phyloP scores from a whole-genome alignment of 2,888 invertebrate genomes.

The Drosophila maculinotata region DNA sequence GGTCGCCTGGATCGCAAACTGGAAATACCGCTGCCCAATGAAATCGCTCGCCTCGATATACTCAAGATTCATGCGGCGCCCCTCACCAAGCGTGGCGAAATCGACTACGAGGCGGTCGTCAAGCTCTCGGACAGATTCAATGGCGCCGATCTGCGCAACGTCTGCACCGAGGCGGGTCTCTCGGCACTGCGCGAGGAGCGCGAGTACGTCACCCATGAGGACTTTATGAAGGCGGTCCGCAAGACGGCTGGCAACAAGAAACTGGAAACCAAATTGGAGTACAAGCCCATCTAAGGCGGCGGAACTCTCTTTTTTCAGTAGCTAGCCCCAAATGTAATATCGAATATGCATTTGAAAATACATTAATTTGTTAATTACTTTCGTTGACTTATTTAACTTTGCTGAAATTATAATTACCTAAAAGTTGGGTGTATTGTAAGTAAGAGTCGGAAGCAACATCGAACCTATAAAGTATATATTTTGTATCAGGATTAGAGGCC shows the following conservation, averaged over 20 bases:
- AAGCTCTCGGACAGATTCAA: conserved; percentile 99
- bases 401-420: too few species aligned
- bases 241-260: conserved; percentile 99
- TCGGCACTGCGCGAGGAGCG: conserved; percentile 95
- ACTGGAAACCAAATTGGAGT: conserved; percentile 98
- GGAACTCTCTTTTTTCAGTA: neutral
- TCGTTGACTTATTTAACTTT: too few species aligned
- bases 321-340: conserved; percentile 6
- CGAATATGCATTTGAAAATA: neutral
- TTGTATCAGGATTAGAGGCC: too few species aligned
- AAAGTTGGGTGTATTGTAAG: too few species aligned
- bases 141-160: conserved; percentile 98
- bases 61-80: conserved; percentile 97
- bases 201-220: conserved; percentile 98
- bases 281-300: conserved; percentile 94
- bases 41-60: conserved; percentile 97
- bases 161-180: conserved; percentile 98
- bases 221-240: conserved; percentile 99
- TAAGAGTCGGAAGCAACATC: too few species aligned
- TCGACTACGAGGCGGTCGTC: conserved; percentile 99
- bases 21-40: conserved; percentile 98
- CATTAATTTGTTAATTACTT: conserved; percentile 24
- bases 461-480: too few species aligned
- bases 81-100: conserved; percentile 98
- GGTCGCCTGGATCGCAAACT: conserved; percentile 98